Evolutionary conservation across 2,888 invertebrate genomes (phyloP).

Genomic region (Torymus texanus): DNA sequence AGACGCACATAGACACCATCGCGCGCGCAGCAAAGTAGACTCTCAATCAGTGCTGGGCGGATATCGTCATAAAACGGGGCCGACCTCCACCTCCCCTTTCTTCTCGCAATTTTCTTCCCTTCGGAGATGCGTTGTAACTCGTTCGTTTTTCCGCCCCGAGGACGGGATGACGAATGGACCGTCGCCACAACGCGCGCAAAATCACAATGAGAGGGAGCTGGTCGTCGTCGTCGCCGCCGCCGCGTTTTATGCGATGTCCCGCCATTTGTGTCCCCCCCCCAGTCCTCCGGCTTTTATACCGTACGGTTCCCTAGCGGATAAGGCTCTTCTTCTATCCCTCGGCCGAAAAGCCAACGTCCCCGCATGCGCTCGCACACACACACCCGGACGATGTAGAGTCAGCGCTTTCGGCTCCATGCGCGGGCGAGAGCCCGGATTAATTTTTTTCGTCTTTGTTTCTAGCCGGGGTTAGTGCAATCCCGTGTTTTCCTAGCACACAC

Average conservation of each 20-base stretch:
- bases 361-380: neutral
- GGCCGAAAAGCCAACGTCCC: neutral
- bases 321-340: neutral
- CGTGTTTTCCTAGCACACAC: conserved; percentile 16
- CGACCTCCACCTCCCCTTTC: neutral
- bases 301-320: conserved; percentile 27
- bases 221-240: neutral
- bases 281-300: neutral
- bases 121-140: conserved; percentile 9
- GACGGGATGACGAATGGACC: neutral
- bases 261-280: conserved; percentile 3
- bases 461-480: conserved; percentile 34
- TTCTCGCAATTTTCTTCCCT: conserved; percentile 6
- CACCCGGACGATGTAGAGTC: conserved; percentile 8
- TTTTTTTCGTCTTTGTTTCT: neutral
- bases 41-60: conserved; percentile 16
- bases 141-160: neutral
- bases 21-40: neutral
- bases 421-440: neutral
- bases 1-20: neutral
- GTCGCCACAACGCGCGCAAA: neutral
- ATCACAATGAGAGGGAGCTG: too few species aligned
- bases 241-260: conserved; percentile 28
- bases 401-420: conserved; percentile 23
- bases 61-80: conserved; percentile 12